Percentiles rank a stretch among this genome's conserved stretches.
phyloP scores from a whole-genome alignment of 2,113 vertebrate species.

The Calidris pygmaea region DNA sequence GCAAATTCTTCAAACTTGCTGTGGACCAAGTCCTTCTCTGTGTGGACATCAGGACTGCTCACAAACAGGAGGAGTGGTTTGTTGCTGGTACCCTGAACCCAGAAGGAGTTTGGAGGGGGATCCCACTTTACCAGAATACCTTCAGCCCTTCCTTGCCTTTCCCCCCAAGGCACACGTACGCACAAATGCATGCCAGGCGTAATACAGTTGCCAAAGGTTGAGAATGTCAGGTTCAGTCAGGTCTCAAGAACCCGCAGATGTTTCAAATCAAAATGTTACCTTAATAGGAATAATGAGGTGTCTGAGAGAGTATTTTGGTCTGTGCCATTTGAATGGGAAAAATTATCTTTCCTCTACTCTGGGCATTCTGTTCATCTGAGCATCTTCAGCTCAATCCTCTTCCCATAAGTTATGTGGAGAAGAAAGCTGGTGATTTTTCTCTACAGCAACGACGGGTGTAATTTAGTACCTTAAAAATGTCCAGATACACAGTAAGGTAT shows the following conservation, averaged over 20 bases:
- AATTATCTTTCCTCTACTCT: background rate
- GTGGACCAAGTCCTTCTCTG: background rate
- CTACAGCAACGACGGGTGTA: background rate
- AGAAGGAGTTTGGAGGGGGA: background rate
- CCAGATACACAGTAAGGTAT: background rate
- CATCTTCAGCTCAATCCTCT: background rate
- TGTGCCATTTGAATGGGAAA: conserved; percentile 35
- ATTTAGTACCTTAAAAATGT: background rate
- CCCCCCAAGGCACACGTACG: accelerated
- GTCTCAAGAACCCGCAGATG: conserved; percentile 74
- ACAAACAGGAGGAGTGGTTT: background rate
- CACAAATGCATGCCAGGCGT: conserved; percentile 25
- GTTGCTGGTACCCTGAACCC: background rate
- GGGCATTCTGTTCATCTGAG: background rate
- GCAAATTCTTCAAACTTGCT: background rate
- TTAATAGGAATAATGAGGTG: conserved; percentile 74
- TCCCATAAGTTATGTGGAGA: background rate
- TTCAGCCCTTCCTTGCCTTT: conserved; percentile 6
- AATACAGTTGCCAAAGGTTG: conserved; percentile 69
- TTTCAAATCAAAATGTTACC: conserved; percentile 75
- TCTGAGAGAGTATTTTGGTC: conserved; percentile 60
- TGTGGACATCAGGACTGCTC: background rate
- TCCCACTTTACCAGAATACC: background rate
- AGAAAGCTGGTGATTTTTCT: background rate
- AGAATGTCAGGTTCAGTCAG: conserved; percentile 70